phyloP scores from a whole-genome alignment of 1,140 invertebrate genomes.

The Portunus trituberculatus region DNA sequence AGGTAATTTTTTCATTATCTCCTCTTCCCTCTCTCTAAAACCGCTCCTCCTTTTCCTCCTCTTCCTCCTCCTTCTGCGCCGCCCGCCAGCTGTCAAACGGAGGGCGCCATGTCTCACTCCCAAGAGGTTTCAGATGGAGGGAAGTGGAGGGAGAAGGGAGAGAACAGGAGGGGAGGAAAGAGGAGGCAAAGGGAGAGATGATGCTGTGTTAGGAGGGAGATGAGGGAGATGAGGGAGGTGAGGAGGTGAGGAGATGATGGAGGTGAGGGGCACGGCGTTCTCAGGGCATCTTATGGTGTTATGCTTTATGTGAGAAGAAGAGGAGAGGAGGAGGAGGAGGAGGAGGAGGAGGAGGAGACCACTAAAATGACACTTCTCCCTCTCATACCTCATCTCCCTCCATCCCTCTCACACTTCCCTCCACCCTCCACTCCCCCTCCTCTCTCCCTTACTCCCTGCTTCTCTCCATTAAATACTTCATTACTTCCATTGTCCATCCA shows the following conservation, averaged over 20 bases:
- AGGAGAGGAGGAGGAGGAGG: slow-evolving; percentile 16
- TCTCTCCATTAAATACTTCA: slow-evolving; percentile 23
- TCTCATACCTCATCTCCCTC: not conserved
- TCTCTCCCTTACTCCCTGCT: not conserved
- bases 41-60: not conserved
- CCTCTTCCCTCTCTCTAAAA: not conserved
- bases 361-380: not conserved
- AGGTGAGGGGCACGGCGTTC: not conserved
- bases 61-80: not conserved
- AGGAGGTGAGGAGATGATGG: not conserved
- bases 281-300: not conserved
- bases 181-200: not conserved
- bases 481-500: not conserved
- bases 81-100: not conserved
- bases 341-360: not conserved
- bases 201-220: not conserved
- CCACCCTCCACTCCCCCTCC: too few relatives aligned
- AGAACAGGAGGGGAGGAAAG: not conserved
- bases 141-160: not conserved
- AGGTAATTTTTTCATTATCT: not conserved
- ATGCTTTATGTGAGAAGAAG: not conserved
- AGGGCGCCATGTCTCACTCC: not conserved
- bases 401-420: not conserved
- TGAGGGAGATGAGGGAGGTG: not conserved
- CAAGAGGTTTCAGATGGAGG: not conserved